A percentile compares a stretch with the other conserved stretches of the same genome.
Evolutionary conservation across 2,888 invertebrate genomes (phyloP).

Genomic region (Ypsolopha scabrella): DNA sequence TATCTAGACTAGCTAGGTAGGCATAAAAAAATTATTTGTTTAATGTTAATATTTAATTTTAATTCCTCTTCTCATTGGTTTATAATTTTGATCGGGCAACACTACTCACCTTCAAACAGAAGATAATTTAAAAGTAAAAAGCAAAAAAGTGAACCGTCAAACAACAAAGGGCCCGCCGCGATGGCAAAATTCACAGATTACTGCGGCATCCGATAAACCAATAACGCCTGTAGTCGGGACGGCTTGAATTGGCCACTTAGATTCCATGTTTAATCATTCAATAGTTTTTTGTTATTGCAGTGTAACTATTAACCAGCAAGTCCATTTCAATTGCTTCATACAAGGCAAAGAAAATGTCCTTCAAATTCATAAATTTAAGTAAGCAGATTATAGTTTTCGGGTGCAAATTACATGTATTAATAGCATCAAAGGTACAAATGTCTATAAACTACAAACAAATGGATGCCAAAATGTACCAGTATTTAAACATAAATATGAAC

Average conservation of each 20-base stretch:
- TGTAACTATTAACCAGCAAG: neutral
- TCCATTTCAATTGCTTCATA: neutral
- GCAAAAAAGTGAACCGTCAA: constrained; percentile 27
- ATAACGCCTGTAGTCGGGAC: constrained; percentile 42
- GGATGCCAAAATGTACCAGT: too few species aligned
- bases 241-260: constrained; percentile 25
- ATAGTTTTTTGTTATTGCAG: neutral
- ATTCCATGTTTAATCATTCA: neutral
- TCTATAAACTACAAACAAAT: too few species aligned
- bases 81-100: too few species aligned
- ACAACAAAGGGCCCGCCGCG: constrained; percentile 57
- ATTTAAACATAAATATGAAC: neutral
- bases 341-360: neutral
- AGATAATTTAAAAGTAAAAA: constrained; percentile 55
- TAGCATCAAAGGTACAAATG: too few species aligned
- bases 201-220: constrained; percentile 61
- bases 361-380: too few species aligned
- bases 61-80: too few species aligned
- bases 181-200: constrained; percentile 62
- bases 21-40: too few species aligned
- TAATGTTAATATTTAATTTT: too few species aligned
- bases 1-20: too few species aligned
- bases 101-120: constrained; percentile 9
- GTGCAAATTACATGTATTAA: too few species aligned
- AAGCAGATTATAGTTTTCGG: too few species aligned